Evolutionary conservation across 2,888 invertebrate genomes (phyloP), one percentile per base, ranked within the genome.

Genomic region (Temnothorax unifasciatus): DNA sequence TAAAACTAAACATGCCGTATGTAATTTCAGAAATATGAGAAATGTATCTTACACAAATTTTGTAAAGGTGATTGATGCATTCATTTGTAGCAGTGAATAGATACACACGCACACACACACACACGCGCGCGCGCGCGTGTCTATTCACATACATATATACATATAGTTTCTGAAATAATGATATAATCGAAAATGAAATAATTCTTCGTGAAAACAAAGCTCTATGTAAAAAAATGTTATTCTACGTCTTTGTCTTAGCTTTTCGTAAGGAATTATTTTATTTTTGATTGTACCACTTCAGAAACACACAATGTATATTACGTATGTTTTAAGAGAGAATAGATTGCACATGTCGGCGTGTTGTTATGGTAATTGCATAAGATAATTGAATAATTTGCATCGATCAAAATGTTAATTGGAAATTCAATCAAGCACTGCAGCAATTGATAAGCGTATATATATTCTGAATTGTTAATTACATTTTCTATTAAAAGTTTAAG

Each of bases 301-400:
- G 25, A 68, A 73, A 52, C n/a, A 54, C n/a, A 54, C 29, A 29
- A 47, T 38, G 18, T 79, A 50, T 57, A 47, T 59, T 52, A 29
- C 11, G 21, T 47, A 59, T 73, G 34, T 71, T 50, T n/a, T 73
- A 59, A 68, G 13, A 50, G 25, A 25, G 34, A 77, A 66, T 66
- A 41, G 66, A 11, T 21, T 44, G 15, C 34, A 69, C 52, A 11
- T 75, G 34, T 64, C 75, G 34, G 29, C n/a, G 11, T 47, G 44
- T 59, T 71, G 73, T 79, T 59, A 79, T 73, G 79, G 73, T 79
- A 79, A 79, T 79, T 79, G 73, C 73, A 59, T 57, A 59, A 73
- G 47, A 59, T 79, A 79, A 79, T 79, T 79, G 79, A 79, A 79
- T 79, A 79, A 59, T 79, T 79, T 79, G 47, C 73, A 73, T 73